Evolutionary conservation across 1,140 invertebrate species (phyloP).

Genomic region (Maniola jurtina): DNA sequence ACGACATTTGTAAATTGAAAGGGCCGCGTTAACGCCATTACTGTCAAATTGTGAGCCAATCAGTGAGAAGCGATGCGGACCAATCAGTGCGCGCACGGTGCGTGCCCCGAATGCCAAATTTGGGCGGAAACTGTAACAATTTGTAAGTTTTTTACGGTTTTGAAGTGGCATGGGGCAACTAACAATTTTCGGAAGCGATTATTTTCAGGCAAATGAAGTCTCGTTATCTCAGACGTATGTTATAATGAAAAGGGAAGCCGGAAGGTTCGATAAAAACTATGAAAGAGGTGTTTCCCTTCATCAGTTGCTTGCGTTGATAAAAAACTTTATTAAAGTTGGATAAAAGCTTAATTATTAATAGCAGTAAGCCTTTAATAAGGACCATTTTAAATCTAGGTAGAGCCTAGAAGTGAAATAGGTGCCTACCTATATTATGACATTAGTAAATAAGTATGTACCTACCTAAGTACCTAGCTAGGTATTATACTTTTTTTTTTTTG

Average conservation of each 20-base stretch:
- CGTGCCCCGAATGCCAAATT: conserved; percentile 72
- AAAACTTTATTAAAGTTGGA: no score
- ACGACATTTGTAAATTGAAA: conserved; percentile 19
- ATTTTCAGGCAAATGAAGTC: conserved; percentile 25
- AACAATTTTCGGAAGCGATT: conserved; percentile 24
- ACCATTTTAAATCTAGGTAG: no score
- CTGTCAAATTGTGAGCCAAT: conserved; percentile 76
- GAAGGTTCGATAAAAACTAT: conserved; percentile 1
- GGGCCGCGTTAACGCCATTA: conserved; percentile 72
- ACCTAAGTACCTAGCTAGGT: no score
- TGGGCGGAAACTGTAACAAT: conserved; percentile 65
- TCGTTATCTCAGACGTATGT: not conserved
- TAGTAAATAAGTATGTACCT: no score
- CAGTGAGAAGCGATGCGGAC: conserved; percentile 51
- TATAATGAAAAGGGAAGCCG: not conserved
- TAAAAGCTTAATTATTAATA: no score
- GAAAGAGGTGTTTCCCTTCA: not conserved
- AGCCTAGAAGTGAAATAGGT: no score
- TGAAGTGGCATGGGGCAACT: conserved; percentile 23
- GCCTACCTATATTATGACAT: no score
- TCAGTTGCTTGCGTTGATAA: not conserved
- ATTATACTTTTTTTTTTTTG: no score
- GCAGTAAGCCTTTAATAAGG: no score
- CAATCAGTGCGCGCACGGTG: conserved; percentile 52
- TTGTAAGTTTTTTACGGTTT: conserved; percentile 58